Evolutionary conservation across 2,888 invertebrate species (phyloP).

Genomic region (Drosophila conformis): DNA sequence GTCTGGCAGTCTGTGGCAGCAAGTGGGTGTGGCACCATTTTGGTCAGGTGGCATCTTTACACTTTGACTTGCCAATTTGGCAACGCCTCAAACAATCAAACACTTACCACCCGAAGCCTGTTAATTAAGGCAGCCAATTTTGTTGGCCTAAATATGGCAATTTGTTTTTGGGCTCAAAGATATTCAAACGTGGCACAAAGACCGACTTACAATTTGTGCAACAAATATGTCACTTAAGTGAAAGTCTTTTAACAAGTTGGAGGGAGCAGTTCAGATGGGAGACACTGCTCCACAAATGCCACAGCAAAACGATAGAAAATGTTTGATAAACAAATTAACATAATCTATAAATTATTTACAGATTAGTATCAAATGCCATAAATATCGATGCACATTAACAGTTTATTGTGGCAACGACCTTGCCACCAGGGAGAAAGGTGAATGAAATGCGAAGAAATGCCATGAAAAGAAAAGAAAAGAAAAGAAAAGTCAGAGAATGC

Average conservation of each 20-base stretch:
- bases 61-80: conserved; percentile 75
- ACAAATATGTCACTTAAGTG: conserved; percentile 25
- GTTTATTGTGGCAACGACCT: conserved; percentile 50
- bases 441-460: conserved; percentile 23
- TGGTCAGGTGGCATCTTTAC: conserved; percentile 67
- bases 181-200: conserved; percentile 12
- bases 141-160: conserved; percentile 35
- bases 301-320: conserved; percentile 19
- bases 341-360: conserved; percentile 39
- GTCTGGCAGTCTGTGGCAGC: conserved; percentile 10
- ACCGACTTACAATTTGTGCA: conserved; percentile 4
- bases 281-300: conserved; percentile 41
- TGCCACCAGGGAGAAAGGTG: conserved; percentile 28
- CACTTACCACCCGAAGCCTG: conserved; percentile 35
- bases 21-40: conserved; percentile 52
- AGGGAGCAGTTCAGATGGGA: background rate
- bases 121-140: conserved; percentile 61
- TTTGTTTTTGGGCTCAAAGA: background rate
- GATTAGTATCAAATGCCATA: conserved; percentile 30
- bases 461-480: conserved; percentile 3
- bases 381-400: conserved; percentile 7
- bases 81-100: conserved; percentile 35
- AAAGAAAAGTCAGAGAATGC: conserved; percentile 2
- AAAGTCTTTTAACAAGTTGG: conserved; percentile 31
- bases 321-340: conserved; percentile 44